Evolutionary conservation across 2,888 invertebrate genomes (phyloP).

Genomic region (Drosophila robusta): DNA sequence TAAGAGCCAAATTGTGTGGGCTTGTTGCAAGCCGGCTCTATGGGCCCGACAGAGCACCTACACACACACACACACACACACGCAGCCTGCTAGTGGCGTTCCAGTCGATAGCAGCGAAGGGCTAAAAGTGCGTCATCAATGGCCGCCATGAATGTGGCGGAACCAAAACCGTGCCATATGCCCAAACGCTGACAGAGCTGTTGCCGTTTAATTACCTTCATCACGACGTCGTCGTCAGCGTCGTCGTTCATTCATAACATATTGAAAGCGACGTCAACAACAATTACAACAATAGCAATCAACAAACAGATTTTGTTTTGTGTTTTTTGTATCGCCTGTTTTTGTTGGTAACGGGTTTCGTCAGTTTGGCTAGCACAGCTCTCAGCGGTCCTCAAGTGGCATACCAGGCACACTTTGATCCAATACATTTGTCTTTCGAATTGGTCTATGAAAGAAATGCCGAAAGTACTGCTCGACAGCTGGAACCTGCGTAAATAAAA

Average conservation of each 20-base stretch:
- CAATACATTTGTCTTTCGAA: slow-evolving; percentile 32
- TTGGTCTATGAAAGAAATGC: not conserved
- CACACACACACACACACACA: slow-evolving; percentile 21
- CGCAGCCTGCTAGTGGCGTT: slow-evolving; percentile 2
- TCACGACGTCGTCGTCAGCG: slow-evolving; percentile 10
- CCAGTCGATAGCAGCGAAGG: slow-evolving; percentile 77
- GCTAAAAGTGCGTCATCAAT: slow-evolving; percentile 83
- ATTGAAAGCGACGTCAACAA: slow-evolving; percentile 24
- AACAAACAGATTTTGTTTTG: slow-evolving; percentile 33
- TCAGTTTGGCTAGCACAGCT: slow-evolving; percentile 56
- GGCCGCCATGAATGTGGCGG: slow-evolving; percentile 75
- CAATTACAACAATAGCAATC: slow-evolving; percentile 17
- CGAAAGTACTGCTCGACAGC: too few species aligned
- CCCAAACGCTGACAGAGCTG: slow-evolving; percentile 21
- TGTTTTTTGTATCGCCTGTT: not conserved
- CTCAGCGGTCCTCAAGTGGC: slow-evolving; percentile 29
- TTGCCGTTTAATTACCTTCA: slow-evolving; percentile 65
- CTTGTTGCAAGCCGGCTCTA: slow-evolving; percentile 59
- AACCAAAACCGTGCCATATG: slow-evolving; percentile 48
- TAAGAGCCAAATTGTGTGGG: slow-evolving; percentile 50
- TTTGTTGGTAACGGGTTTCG: slow-evolving; percentile 23
- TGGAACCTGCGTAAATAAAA: too few species aligned
- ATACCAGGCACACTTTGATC: slow-evolving; percentile 28
- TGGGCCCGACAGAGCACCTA: slow-evolving; percentile 24
- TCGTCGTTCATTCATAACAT: slow-evolving; percentile 67